A percentile compares a stretch with the other conserved stretches of the same genome.
phyloP scores from a whole-genome alignment of 2,888 invertebrate genomes.

The Coelinius sp. region DNA sequence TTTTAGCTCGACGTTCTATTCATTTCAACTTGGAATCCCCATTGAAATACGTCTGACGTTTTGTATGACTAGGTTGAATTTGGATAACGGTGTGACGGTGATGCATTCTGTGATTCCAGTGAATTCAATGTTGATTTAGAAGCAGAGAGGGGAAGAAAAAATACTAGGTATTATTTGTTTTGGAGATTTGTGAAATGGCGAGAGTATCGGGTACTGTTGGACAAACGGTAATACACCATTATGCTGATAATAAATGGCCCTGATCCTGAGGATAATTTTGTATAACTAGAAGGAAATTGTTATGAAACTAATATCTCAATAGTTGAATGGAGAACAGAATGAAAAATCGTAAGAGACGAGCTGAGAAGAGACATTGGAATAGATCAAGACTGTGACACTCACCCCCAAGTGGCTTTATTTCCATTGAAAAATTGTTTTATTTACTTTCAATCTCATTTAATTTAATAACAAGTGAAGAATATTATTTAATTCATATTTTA shows the following conservation, averaged over 20 bases:
- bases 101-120: slow-evolving; percentile 1
- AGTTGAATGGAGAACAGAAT: slow-evolving; percentile 24
- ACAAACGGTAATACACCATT: not conserved
- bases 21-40: not conserved
- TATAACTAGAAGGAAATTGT: not conserved
- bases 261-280: not conserved
- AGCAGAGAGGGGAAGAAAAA: not conserved
- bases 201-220: not conserved
- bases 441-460: not conserved
- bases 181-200: not conserved
- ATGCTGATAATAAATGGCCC: not conserved
- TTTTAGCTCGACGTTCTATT: not conserved
- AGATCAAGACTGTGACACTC: slow-evolving; percentile 49
- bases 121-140: not conserved
- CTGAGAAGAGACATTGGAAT: slow-evolving; percentile 50
- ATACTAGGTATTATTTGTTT: not conserved
- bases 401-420: not conserved
- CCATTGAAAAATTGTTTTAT: not conserved
- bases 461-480: not conserved
- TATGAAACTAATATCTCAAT: not conserved
- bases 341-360: slow-evolving; percentile 60
- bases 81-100: not conserved
- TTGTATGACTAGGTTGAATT: not conserved
- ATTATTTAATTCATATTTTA: not conserved
- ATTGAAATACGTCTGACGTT: not conserved